phyloP scores from a whole-genome alignment of 2,113 vertebrate species.

The Trochalopteron elliotii region DNA sequence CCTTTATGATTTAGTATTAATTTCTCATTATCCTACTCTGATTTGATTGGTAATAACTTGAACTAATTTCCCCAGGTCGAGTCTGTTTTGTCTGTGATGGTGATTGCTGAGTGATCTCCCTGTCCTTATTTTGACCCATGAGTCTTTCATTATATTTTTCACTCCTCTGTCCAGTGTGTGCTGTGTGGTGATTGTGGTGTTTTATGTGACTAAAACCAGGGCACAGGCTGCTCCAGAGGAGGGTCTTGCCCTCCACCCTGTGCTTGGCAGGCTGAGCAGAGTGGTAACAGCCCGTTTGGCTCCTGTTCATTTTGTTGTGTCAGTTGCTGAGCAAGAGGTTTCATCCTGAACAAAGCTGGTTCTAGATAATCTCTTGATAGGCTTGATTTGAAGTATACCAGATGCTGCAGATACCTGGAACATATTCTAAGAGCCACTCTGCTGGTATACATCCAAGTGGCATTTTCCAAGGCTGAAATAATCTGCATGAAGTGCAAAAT shows the following conservation, averaged over 20 bases:
- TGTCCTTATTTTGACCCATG: not conserved
- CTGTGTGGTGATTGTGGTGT: not conserved
- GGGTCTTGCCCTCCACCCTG: not conserved
- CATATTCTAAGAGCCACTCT: not conserved
- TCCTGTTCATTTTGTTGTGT: not conserved
- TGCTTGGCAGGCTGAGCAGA: not conserved
- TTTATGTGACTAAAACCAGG: not conserved
- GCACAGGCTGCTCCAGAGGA: not conserved
- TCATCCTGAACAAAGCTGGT: not conserved
- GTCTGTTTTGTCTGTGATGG: not conserved
- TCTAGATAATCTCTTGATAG: not conserved
- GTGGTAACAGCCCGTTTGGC: not conserved
- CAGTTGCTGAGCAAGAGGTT: slow-evolving; percentile 12
- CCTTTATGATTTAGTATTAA: not conserved
- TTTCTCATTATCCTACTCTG: not conserved
- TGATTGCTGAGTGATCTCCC: not conserved
- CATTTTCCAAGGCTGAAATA: not conserved
- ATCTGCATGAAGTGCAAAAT: not conserved
- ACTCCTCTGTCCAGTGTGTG: not conserved
- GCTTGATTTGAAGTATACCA: not conserved
- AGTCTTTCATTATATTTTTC: not conserved
- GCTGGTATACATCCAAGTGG: not conserved
- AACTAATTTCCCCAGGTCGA: not conserved
- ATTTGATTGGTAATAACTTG: not conserved
- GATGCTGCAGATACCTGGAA: not conserved